Percentiles rank a stretch among this genome's conserved stretches.
Conservation (phyloP, 2,797 vertebrate species). For the Parotocinclus haroldoi region DNA sequence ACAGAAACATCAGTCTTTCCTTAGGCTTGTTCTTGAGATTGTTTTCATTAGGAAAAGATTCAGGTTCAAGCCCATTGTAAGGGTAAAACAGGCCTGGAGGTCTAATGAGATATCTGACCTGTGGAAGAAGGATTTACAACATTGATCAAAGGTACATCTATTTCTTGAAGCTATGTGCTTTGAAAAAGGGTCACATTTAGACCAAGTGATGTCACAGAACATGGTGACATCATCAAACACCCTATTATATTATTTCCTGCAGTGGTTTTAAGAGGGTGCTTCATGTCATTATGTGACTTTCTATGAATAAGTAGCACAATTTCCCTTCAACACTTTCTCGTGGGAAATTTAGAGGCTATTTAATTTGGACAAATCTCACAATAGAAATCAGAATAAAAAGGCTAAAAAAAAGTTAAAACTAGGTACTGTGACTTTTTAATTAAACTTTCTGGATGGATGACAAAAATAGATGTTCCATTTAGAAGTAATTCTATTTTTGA, state of each 20-base stretch:
- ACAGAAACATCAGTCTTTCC: too few relatives aligned
- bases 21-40: too few relatives aligned
- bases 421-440: neutral
- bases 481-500: slow-evolving; percentile 65
- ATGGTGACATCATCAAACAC: neutral
- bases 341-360: slow-evolving; percentile 45
- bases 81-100: neutral
- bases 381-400: slow-evolving; percentile 29
- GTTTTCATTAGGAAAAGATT: slow-evolving; percentile 4
- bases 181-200: slow-evolving; percentile 4
- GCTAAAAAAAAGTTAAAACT: slow-evolving; percentile 13
- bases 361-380: slow-evolving; percentile 40
- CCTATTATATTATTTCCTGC: slow-evolving; percentile 1
- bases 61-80: slow-evolving; percentile 13
- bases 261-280: neutral
- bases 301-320: slow-evolving; percentile 9
- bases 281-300: neutral
- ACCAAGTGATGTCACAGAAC: slow-evolving; percentile 7
- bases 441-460: slow-evolving; percentile 12
- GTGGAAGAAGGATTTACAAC: slow-evolving; percentile 10
- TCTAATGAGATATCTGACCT: neutral
- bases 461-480: slow-evolving; percentile 46
- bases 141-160: slow-evolving; percentile 17
- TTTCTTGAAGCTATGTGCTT: neutral
- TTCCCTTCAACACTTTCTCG: slow-evolving; percentile 43